Percentiles rank a stretch among this genome's conserved stretches.
These are phyloP conservation scores for Thinocorus orbignyianus DNA, from an alignment of 2,113 vertebrate species.

Conservation along the genomic window DNA sequence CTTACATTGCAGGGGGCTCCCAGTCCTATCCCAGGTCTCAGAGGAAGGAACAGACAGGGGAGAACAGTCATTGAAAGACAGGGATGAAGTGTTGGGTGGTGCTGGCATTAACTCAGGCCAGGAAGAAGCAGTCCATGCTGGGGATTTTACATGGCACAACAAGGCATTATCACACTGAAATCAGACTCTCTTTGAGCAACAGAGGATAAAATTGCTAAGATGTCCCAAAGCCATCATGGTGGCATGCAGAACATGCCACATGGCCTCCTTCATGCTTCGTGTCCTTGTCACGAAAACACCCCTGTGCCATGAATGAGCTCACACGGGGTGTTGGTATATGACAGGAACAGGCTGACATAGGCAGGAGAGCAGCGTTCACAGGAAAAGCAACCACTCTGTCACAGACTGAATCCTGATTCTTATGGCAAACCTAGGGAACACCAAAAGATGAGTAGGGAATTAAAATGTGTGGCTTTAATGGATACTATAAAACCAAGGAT, in stretches of 20 bases:
- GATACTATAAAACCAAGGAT: neutral
- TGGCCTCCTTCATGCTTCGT: neutral
- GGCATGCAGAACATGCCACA: accelerated
- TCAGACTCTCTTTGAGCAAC: neutral
- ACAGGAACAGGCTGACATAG: neutral
- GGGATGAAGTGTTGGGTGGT: neutral
- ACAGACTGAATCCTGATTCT: neutral
- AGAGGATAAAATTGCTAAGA: neutral
- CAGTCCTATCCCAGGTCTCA: neutral
- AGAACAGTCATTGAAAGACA: neutral
- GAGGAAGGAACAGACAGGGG: neutral
- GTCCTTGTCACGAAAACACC: neutral
- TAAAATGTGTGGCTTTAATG: neutral
- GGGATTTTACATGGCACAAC: neutral
- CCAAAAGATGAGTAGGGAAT: neutral
- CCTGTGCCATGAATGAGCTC: neutral
- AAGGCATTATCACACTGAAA: neutral
- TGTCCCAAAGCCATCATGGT: neutral
- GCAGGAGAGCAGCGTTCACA: neutral
- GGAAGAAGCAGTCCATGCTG: neutral
- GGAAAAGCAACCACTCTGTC: neutral
- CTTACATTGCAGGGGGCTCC: neutral
- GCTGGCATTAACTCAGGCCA: neutral
- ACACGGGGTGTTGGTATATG: neutral
- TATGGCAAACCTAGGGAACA: neutral